Percentiles rank a stretch among this genome's conserved stretches.
These are phyloP conservation scores for Dendrolimus houi DNA, from an alignment of 2,888 invertebrate genomes.

Conservation along the genomic window DNA sequence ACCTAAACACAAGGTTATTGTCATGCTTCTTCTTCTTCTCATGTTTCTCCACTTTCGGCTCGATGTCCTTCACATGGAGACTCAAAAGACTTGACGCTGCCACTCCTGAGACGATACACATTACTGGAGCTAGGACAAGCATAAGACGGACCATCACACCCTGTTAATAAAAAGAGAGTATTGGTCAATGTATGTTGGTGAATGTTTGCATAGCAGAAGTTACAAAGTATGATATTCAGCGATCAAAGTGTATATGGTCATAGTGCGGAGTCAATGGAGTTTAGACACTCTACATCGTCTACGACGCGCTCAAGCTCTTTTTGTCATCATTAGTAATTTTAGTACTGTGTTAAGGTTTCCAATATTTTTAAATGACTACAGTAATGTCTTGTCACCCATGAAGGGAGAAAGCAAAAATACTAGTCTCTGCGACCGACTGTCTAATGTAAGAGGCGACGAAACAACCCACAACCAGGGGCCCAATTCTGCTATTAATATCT, in stretches of 20 bases:
- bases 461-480: too few relatives aligned
- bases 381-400: too few relatives aligned
- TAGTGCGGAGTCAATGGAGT: slow-evolving; percentile 55
- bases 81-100: slow-evolving; percentile 91
- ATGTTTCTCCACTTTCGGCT: slow-evolving; percentile 81
- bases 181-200: slow-evolving; percentile 14
- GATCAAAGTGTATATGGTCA: slow-evolving; percentile 80
- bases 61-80: slow-evolving; percentile 90
- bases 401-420: too few relatives aligned
- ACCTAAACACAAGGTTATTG: slow-evolving; percentile 85
- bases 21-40: slow-evolving; percentile 81
- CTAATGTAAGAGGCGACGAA: too few relatives aligned
- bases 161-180: slow-evolving; percentile 54
- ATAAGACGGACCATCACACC: slow-evolving; percentile 99
- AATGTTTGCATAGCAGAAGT: background rate
- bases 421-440: too few relatives aligned
- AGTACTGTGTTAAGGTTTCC: too few relatives aligned
- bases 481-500: too few relatives aligned
- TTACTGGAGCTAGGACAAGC: slow-evolving; percentile 97
- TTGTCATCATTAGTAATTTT: slow-evolving; percentile 43
- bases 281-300: slow-evolving; percentile 41
- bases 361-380: too few relatives aligned
- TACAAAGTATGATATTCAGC: slow-evolving; percentile 48
- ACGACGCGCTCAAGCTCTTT: slow-evolving; percentile 55
- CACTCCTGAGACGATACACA: slow-evolving; percentile 98